These are phyloP conservation scores for Micromys minutus DNA, from an alignment of 2,113 vertebrate genomes.

Conservation along the genomic window DNA sequence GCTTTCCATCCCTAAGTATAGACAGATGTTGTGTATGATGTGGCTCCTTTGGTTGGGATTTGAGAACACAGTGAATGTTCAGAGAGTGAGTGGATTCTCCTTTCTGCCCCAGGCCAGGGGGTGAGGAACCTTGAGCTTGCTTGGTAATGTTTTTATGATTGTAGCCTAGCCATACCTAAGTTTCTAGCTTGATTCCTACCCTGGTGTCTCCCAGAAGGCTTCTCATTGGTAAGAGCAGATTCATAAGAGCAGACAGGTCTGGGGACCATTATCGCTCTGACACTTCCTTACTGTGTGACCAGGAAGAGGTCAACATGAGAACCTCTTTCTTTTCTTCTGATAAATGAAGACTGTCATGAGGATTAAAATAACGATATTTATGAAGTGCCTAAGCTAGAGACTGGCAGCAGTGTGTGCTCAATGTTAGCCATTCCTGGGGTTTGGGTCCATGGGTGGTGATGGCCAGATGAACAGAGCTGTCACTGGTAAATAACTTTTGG, in stretches of 20 bases:
- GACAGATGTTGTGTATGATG: background rate
- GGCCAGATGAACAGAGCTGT: slow-evolving; percentile 62
- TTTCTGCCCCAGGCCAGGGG: background rate
- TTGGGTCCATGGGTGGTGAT: background rate
- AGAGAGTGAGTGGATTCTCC: background rate
- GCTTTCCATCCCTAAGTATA: background rate
- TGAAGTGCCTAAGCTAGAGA: background rate
- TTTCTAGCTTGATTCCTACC: background rate
- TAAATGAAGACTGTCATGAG: background rate
- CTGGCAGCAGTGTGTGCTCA: background rate
- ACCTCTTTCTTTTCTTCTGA: background rate
- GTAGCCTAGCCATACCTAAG: background rate
- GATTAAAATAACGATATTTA: background rate
- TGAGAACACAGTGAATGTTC: background rate
- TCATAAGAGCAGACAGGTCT: background rate
- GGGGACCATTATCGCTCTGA: background rate
- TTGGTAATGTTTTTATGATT: background rate
- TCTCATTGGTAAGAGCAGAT: background rate
- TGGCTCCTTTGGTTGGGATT: background rate
- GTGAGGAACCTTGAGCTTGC: no score
- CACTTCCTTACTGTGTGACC: background rate
- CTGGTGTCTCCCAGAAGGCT: background rate
- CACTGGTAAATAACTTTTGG: slow-evolving; percentile 74
- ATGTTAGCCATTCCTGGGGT: background rate
- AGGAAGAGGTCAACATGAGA: background rate